phyloP scores from a whole-genome alignment of 2,888 invertebrate species.

The Ennomos fuscantarius region DNA sequence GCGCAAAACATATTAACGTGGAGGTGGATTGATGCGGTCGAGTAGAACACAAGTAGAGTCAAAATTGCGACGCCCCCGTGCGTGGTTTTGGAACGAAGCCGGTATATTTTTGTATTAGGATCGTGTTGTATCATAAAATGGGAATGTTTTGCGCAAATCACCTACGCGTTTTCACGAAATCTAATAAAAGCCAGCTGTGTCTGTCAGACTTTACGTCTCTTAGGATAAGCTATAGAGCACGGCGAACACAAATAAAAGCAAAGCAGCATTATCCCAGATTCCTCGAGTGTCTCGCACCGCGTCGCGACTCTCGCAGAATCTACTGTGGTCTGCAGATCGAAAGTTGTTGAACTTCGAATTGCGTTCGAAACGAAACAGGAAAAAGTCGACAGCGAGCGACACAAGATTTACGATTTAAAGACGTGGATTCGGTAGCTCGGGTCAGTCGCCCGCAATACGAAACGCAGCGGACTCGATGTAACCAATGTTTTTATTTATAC shows the following conservation, averaged over 20 bases:
- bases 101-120: constrained; percentile 46
- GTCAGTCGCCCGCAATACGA: constrained; percentile 62
- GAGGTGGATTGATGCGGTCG: constrained; percentile 42
- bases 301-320: constrained; percentile 37
- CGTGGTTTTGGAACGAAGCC: constrained; percentile 45
- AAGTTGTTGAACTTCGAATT: constrained; percentile 62
- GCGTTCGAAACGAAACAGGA: constrained; percentile 58
- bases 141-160: constrained; percentile 51
- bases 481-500: constrained; percentile 45
- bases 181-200: constrained; percentile 5
- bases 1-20: constrained; percentile 50
- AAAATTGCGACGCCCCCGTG: constrained; percentile 57
- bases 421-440: constrained; percentile 54
- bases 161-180: constrained; percentile 46
- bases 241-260: constrained; percentile 33
- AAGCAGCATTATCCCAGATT: constrained; percentile 25
- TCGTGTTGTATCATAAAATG: constrained; percentile 45
- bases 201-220: too few relatives aligned
- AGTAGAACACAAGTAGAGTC: constrained; percentile 50
- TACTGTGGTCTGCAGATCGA: constrained; percentile 48
- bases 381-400: constrained; percentile 56
- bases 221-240: too few relatives aligned
- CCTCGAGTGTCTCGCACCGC: background rate
- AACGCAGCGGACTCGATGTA: constrained; percentile 42
- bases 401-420: constrained; percentile 60